These are phyloP conservation scores for Lacanobia wlatinum DNA, from an alignment of 2,888 invertebrate genomes.

Conservation along the genomic window DNA sequence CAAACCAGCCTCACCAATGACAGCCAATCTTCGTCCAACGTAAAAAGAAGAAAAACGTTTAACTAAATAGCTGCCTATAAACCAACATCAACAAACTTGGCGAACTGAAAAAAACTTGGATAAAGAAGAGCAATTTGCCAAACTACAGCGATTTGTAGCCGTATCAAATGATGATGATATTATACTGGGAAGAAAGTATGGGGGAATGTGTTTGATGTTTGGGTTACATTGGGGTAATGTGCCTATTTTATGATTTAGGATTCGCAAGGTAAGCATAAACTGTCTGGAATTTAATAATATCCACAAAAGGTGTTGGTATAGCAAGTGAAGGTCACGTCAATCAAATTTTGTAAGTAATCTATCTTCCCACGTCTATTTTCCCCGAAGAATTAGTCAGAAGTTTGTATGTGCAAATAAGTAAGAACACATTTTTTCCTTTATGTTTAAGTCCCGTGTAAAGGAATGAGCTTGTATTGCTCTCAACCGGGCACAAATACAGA, in stretches of 20 bases:
- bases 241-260: slow-evolving; percentile 19
- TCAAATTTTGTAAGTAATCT: not conserved
- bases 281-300: not conserved
- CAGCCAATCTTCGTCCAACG: slow-evolving; percentile 44
- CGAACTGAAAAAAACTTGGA: slow-evolving; percentile 66
- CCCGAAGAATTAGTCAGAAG: not conserved
- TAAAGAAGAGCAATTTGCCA: slow-evolving; percentile 67
- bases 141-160: slow-evolving; percentile 73
- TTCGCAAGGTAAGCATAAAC: slow-evolving; percentile 2
- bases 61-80: slow-evolving; percentile 59
- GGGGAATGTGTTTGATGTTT: slow-evolving; percentile 49
- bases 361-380: not conserved
- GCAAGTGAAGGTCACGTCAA: not conserved
- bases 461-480: not conserved
- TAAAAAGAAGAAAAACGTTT: slow-evolving; percentile 57
- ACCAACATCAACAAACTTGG: slow-evolving; percentile 57
- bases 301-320: not conserved
- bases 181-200: slow-evolving; percentile 59
- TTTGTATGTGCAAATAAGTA: not conserved
- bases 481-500: not conserved
- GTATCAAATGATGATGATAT: slow-evolving; percentile 73
- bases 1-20: slow-evolving; percentile 30
- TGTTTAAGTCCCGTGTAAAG: not conserved
- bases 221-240: slow-evolving; percentile 35
- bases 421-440: not conserved